phyloP scores from a whole-genome alignment of 2,888 invertebrate species.

The Phragmatobia fuliginosa region DNA sequence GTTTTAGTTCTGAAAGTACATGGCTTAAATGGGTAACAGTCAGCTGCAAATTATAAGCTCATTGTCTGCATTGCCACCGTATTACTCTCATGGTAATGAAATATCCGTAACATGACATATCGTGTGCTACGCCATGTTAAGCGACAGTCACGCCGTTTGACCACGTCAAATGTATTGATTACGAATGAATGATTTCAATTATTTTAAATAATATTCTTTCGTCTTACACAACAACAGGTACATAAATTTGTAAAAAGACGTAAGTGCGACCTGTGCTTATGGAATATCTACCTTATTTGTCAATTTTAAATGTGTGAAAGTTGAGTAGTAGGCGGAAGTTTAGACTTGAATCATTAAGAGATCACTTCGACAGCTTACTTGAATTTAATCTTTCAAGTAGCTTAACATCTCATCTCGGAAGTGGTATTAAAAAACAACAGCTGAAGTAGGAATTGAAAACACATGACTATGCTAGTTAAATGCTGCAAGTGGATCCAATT shows the following conservation, averaged over 20 bases:
- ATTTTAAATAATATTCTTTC: slow-evolving; percentile 16
- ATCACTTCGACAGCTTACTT: neutral
- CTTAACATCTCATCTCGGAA: neutral
- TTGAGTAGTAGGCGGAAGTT: neutral
- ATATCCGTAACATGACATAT: slow-evolving; percentile 56
- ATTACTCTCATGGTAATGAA: slow-evolving; percentile 40
- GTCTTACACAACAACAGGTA: slow-evolving; percentile 11
- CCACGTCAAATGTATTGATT: slow-evolving; percentile 42
- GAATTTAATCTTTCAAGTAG: neutral
- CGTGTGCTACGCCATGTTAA: slow-evolving; percentile 44
- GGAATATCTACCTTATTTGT: neutral
- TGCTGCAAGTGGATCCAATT: neutral
- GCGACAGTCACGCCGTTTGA: slow-evolving; percentile 44
- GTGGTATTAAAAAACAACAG: neutral
- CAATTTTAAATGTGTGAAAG: neutral
- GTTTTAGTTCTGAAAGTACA: neutral
- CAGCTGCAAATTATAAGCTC: slow-evolving; percentile 6
- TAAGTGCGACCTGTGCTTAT: neutral
- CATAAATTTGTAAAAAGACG: neutral
- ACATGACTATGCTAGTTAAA: too few species aligned
- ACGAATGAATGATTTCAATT: slow-evolving; percentile 47
- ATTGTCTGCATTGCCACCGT: slow-evolving; percentile 5
- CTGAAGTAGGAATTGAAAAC: too few species aligned
- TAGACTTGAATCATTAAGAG: neutral
- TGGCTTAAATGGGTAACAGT: neutral